Evolutionary conservation across 64 coral and sea anemone genomes (phyloP), one percentile per base, ranked within the genome.

Genomic region (Actinia equina): DNA sequence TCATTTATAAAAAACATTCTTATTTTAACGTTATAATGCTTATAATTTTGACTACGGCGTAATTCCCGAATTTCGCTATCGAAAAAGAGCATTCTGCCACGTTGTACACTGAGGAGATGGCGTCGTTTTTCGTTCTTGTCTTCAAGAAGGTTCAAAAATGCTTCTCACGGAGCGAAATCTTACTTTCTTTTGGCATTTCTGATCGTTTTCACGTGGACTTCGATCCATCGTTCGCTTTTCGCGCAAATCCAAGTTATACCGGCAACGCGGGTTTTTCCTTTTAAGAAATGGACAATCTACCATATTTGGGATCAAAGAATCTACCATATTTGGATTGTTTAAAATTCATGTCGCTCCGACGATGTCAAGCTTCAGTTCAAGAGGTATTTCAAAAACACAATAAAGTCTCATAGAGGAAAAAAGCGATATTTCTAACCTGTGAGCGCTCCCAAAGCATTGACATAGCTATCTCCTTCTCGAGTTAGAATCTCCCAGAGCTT

Each of bases 371-470:
- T 71, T 65, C 19, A 65, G 4, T 23, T 22, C 19, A 6, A 65
- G 23, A 65, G 22, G 0, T 22, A 23, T 65, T 22, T n/a, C 12
- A 9, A 16, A n/a, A n/a, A n/a, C 11, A 30, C 27, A 15, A 74
- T 27, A 3, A 41, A 74, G 25, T 26, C 17, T 61, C 25, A 11
- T 20, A 63, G 16, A 60, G 30, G 30, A 37, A 13, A 17, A 62
- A 85, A 60, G 4, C 6, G n/a, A 9, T 1, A 42, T 37, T 6
- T 10, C 86, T 91, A 89, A 99, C 97, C 97, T 37, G 97, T 99
- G 3, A 99, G 80, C 6, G 97, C 93, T 46, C 97, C 97, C 7
- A 99, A 82, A 46, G 93, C 93, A 52, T 99, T 99, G 11, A 91
- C 86, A 88, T 95, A 99, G n/a, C 76, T 92, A 27, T 57, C 78